A percentile compares a stretch with the other conserved stretches of the same genome.
Conservation (phyloP, 2,113 vertebrate species). For the Vulpes vulpes region DNA sequence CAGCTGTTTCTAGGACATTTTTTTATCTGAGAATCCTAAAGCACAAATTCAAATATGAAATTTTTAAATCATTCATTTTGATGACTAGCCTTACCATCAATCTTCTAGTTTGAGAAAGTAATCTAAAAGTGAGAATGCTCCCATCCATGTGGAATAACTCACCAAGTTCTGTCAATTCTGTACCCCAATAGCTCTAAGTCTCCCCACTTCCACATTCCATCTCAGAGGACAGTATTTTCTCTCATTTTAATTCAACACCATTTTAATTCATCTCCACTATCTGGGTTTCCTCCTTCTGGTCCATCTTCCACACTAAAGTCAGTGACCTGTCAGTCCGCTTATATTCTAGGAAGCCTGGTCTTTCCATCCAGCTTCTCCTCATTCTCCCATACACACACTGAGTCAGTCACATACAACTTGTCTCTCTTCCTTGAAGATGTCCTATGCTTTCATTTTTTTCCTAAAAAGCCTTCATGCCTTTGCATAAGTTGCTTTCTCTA, state of each 20-base stretch:
- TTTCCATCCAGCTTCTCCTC: background rate
- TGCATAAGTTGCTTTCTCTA: background rate
- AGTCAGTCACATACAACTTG: background rate
- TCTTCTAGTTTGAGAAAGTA: background rate
- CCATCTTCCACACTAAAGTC: background rate
- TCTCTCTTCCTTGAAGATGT: background rate
- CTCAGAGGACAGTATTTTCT: background rate
- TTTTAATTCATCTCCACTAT: background rate
- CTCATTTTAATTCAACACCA: background rate
- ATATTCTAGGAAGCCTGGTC: background rate
- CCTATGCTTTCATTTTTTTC: background rate
- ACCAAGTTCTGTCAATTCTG: background rate
- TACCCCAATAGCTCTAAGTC: background rate
- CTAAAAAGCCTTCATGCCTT: background rate
- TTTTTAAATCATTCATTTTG: background rate
- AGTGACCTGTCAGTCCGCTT: background rate
- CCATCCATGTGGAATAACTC: background rate
- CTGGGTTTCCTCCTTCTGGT: background rate
- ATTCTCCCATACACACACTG: background rate
- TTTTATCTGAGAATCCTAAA: background rate
- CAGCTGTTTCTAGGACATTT: background rate
- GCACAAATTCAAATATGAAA: background rate
- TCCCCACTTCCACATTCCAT: background rate
- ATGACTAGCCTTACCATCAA: background rate
- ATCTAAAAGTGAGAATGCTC: background rate